Evolutionary conservation across 2,797 vertebrate species (phyloP), one percentile per base, ranked within the genome.

Genomic region (Todus mexicanus): DNA sequence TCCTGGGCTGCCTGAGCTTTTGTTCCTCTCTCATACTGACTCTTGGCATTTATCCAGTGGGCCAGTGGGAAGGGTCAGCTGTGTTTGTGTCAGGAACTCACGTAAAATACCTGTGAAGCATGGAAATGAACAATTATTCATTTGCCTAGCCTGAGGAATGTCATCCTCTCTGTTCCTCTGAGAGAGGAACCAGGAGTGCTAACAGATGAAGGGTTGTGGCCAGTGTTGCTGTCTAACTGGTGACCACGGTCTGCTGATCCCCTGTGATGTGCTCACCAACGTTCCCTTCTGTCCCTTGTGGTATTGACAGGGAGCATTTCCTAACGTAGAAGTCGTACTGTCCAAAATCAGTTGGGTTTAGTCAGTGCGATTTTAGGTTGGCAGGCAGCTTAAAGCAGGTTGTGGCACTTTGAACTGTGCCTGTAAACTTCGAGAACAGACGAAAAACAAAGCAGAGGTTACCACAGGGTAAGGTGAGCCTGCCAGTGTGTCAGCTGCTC

Each of bases 331-430:
- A 83, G 33, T 42, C 31, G 29, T 33, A 4, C 53, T 33, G 38
- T 43, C 60, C 50, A 42, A 27, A 14, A 51, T 54, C 33, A 12
- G 15, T 53, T 80, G 29, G 53, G 29, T 35, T 87, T 47, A 35
- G 16, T 2, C 0, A 71, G 19, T 2, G 5, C 27, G 15, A 1
- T 50, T 69, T 47, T 40, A 27, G 7, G 19, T 33, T 43, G 57
- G 61, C 31, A 68, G 53, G 14, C 37, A 68, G 43, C 48, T 53
- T 53, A 22, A 6, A 43, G 74, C 63, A 43, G 29, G 29, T 12
- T 21, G 38, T 64, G 45, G 15, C 31, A 3, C 66, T 82, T 33
- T 10, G 48, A 48, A 65, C 8, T 1, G 14, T 51, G 56, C n/a
- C 81, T 23, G 19, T 51, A 26, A 73, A 63, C 60, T 47, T 29